Conservation (phyloP, 2,797 vertebrate species). For the Chloroceryle inda region DNA sequence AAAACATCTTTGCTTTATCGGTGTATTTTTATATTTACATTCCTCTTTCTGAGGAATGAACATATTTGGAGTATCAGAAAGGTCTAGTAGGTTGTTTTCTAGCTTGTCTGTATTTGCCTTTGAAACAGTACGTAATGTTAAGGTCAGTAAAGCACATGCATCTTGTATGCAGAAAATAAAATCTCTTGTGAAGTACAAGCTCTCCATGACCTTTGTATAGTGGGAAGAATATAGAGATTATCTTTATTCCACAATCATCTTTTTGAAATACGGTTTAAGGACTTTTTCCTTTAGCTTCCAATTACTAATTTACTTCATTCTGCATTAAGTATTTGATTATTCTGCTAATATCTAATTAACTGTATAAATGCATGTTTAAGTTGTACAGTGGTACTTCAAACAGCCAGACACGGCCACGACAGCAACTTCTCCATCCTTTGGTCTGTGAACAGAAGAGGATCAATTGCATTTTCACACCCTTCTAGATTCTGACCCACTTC, state of each 20-base stretch:
- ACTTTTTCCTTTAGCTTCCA: not conserved
- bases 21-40: constrained; percentile 24
- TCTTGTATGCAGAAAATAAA: constrained; percentile 63
- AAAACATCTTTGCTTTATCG: not conserved
- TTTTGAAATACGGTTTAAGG: not conserved
- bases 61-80: not conserved
- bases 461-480: not conserved
- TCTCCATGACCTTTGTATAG: not conserved
- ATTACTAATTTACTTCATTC: not conserved
- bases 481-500: not conserved
- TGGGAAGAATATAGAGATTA: not conserved
- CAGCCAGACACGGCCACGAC: not conserved
- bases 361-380: not conserved
- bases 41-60: not conserved
- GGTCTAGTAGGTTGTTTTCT: not conserved
- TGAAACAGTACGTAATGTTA: not conserved
- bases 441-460: not conserved
- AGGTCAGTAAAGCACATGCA: constrained; percentile 10
- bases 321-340: not conserved
- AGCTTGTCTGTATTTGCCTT: constrained; percentile 30
- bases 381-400: not conserved
- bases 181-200: not conserved
- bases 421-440: not conserved
- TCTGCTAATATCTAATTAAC: not conserved
- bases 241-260: not conserved